Conservation (phyloP, 1,140 invertebrate species). For the Drosophila azteca region DNA sequence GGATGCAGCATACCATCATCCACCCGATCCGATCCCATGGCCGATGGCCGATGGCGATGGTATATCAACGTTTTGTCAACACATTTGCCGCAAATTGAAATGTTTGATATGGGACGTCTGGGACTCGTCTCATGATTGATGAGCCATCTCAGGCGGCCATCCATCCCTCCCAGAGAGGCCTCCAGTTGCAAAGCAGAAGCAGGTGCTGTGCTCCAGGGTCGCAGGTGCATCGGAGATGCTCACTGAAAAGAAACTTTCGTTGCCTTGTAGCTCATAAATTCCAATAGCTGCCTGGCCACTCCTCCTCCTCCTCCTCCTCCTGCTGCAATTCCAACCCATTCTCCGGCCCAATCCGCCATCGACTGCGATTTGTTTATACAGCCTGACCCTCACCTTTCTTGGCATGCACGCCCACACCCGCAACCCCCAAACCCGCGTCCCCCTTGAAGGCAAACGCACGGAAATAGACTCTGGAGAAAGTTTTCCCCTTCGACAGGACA, state of each 20-base stretch:
- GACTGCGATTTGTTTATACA: constrained; percentile 40
- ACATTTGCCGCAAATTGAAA: constrained; percentile 53
- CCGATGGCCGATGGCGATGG: constrained; percentile 17
- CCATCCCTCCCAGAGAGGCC: background rate
- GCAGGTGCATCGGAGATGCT: background rate
- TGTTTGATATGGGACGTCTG: constrained; percentile 39
- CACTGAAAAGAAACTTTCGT: constrained; percentile 14
- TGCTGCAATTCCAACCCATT: constrained; percentile 4
- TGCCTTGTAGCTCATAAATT: constrained; percentile 38
- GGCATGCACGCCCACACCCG: too few relatives aligned
- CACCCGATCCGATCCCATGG: constrained; percentile 13
- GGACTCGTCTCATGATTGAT: constrained; percentile 38
- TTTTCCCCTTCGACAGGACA: constrained; percentile 8
- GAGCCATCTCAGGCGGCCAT: constrained; percentile 32
- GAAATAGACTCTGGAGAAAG: constrained; percentile 32
- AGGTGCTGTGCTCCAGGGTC: background rate
- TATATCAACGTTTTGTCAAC: constrained; percentile 51
- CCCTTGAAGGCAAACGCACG: background rate
- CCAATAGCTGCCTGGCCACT: constrained; percentile 22
- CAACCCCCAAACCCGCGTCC: background rate
- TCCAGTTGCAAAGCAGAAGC: background rate
- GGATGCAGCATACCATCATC: too few relatives aligned
- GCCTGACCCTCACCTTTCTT: constrained; percentile 30
- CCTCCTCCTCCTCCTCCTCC: background rate
- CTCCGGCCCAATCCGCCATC: constrained; percentile 5